These are phyloP conservation scores for Psix sp. DNA, from an alignment of 1,140 invertebrate species.

Conservation along the genomic window DNA sequence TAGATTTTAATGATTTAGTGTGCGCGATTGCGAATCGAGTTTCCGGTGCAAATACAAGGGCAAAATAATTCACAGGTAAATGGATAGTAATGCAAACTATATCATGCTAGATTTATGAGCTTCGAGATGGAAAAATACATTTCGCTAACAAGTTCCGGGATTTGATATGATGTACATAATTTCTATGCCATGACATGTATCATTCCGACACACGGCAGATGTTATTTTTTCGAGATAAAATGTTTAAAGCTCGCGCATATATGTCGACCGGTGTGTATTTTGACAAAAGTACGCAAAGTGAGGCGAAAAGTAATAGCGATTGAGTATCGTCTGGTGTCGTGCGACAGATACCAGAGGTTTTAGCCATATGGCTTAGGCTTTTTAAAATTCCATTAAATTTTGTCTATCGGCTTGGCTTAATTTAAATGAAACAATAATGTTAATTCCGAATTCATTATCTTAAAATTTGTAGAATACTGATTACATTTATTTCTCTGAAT, in stretches of 20 bases:
- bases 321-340: constrained; percentile 19
- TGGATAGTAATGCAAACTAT: constrained; percentile 7
- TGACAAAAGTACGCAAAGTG: constrained; percentile 13
- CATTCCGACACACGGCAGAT: constrained; percentile 16
- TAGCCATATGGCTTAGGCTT: constrained; percentile 11
- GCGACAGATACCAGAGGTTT: constrained; percentile 18
- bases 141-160: constrained; percentile 45
- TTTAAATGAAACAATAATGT: constrained; percentile 23
- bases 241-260: constrained; percentile 14
- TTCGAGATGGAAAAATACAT: constrained; percentile 28
- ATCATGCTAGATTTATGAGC: constrained; percentile 13
- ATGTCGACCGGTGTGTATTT: constrained; percentile 13
- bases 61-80: constrained; percentile 32
- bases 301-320: constrained; percentile 23
- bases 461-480: too few species aligned
- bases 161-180: constrained; percentile 29
- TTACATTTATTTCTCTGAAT: too few species aligned
- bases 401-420: constrained; percentile 13
- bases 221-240: constrained; percentile 35
- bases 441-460: constrained; percentile 15
- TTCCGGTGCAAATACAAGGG: constrained; percentile 4
- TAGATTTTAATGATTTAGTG: constrained; percentile 20
- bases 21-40: constrained; percentile 12
- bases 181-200: constrained; percentile 17
- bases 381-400: constrained; percentile 50